Evolutionary conservation across 1,140 invertebrate genomes (phyloP).

Genomic region (Drosophila ananassae): DNA sequence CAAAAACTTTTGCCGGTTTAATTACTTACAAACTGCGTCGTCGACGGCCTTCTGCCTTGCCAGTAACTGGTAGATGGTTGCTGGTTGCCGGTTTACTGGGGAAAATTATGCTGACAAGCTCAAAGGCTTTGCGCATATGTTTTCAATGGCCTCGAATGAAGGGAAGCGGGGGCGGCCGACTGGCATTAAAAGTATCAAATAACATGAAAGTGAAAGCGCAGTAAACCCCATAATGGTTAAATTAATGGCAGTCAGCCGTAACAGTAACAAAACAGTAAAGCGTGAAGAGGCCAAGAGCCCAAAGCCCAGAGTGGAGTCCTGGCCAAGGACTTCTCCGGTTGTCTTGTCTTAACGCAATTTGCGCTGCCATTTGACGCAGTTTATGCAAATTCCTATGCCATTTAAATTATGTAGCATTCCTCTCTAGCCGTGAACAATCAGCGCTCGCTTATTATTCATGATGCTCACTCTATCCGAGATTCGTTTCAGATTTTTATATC

Average conservation of each 20-base stretch:
- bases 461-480: conserved; percentile 52
- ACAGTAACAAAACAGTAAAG: conserved; percentile 7
- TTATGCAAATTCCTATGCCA: conserved; percentile 64
- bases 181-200: conserved; percentile 73
- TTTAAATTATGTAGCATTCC: conserved; percentile 60
- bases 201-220: conserved; percentile 74
- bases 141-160: conserved; percentile 57
- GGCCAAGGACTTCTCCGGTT: conserved; percentile 27
- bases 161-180: conserved; percentile 1
- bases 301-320: background rate
- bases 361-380: conserved; percentile 58
- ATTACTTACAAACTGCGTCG: conserved; percentile 64
- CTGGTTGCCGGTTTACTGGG: conserved; percentile 3
- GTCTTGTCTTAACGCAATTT: conserved; percentile 55
- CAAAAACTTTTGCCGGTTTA: conserved; percentile 72
- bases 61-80: conserved; percentile 1
- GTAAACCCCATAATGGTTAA: conserved; percentile 75
- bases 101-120: conserved; percentile 59
- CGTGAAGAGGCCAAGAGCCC: background rate
- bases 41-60: background rate
- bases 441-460: conserved; percentile 77
- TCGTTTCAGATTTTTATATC: conserved; percentile 68
- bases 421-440: conserved; percentile 52
- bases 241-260: conserved; percentile 66
- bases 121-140: conserved; percentile 75